Base-by-base conservation (phyloP, 2,888 invertebrate species). In the Megastigmus dorsalis region DNA sequence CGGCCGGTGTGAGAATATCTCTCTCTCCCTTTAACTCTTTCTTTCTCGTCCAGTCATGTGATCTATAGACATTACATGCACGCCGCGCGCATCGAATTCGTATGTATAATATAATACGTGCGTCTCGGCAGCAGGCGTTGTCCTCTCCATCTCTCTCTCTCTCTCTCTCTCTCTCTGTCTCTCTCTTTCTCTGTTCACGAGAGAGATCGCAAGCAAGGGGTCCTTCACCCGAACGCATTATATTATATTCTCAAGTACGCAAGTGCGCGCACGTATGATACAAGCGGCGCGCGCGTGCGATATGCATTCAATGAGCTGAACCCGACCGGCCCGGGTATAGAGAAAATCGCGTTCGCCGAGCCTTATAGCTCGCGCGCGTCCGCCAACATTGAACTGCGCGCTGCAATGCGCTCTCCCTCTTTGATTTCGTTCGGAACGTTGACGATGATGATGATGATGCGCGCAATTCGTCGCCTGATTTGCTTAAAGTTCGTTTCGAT, bases 211-310 rank as follows among this genome's bases (percentile, higher is more conserved):
- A n/a, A n/a, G n/a, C n/a, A n/a, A 0, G 69, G 57, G 70, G 75
- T 75, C 70, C 75, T 70, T 75, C 62, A 75, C 70, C 74, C 74
- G 74, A 70, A 33, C 48, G 54, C 54, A 55, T 63, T n/a, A n/a
- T 48, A 71, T 71, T 48, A 50, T 63, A 59, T 45, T 43, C 15
- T 43, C 20, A 3, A 10, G 18, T 38, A 26, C 26, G 18, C 23
- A 13, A 18, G 7, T 62, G n/a, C 43, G 28, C 48, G 45, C 57
- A 76, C 48, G 55, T 76, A 48, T 69, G 55, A 15, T n/a, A 41
- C n/a, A 69, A 66, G 71, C 20, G 59, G 13, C 9, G 23, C 50
- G 18, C 54, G 23, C 33, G 30, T 36, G 55, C 36, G 55, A 36
- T 36, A 36, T 55, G 55, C 36, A 55, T 55, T 55, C 55, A 55